phyloP scores from a whole-genome alignment of 1,140 invertebrate species.

The Melipona quadrifasciata region DNA sequence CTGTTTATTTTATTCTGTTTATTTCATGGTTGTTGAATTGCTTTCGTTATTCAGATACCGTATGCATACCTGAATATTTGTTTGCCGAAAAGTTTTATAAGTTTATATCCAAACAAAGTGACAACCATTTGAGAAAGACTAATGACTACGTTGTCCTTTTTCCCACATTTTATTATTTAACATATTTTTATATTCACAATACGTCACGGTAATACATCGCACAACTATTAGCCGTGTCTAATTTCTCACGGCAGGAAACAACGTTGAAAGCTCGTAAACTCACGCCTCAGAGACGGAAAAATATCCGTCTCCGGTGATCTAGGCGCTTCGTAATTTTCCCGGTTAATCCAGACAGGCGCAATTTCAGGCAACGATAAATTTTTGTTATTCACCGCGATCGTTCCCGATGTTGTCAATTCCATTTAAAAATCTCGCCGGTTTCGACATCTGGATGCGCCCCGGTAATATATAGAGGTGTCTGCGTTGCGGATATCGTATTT shows the following conservation, averaged over 20 bases:
- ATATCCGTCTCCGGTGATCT: constrained; percentile 1
- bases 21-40: too few species aligned
- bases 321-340: not conserved
- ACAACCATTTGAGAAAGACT: too few species aligned
- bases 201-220: not conserved
- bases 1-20: too few species aligned
- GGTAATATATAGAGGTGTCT: constrained; percentile 63
- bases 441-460: constrained; percentile 59
- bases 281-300: not conserved
- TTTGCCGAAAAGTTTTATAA: too few species aligned
- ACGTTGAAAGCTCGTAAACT: too few species aligned
- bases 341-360: constrained; percentile 16
- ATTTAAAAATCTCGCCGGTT: constrained; percentile 58
- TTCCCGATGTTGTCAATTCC: constrained; percentile 41
- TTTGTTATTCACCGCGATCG: constrained; percentile 43
- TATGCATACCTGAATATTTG: too few species aligned
- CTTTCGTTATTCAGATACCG: too few species aligned
- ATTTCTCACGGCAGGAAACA: not conserved
- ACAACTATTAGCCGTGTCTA: not conserved
- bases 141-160: too few species aligned
- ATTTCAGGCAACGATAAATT: constrained; percentile 39
- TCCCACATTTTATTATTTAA: too few species aligned
- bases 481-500: constrained; percentile 55
- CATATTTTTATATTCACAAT: not conserved
- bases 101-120: too few species aligned